A percentile compares a stretch with the other conserved stretches of the same genome.
phyloP scores from a whole-genome alignment of 1,140 invertebrate species.

The Caligus rogercresseyi region DNA sequence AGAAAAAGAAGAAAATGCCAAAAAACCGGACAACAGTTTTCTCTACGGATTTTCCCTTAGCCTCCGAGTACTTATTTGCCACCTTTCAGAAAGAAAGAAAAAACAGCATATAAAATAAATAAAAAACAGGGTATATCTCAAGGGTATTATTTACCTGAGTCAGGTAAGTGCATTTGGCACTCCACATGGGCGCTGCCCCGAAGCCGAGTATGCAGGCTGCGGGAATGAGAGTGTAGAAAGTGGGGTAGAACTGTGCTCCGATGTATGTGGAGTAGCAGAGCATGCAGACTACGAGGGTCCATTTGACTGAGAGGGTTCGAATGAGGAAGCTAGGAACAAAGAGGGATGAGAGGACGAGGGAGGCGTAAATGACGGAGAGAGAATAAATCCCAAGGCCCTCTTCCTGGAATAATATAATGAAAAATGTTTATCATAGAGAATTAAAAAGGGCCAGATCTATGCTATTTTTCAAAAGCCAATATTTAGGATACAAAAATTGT shows the following conservation, averaged over 20 bases:
- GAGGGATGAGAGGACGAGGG: constrained; percentile 72
- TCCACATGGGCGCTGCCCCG: constrained; percentile 88
- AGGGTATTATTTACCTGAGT: constrained; percentile 41
- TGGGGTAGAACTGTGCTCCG: constrained; percentile 72
- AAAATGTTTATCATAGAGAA: not conserved
- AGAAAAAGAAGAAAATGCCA: constrained; percentile 92
- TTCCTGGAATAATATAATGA: constrained; percentile 16
- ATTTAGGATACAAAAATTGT: not conserved
- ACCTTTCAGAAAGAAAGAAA: constrained; percentile 23
- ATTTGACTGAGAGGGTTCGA: constrained; percentile 75
- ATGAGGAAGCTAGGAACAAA: constrained; percentile 78
- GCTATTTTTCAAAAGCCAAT: not conserved
- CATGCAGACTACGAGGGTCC: constrained; percentile 79
- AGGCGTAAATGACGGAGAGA: constrained; percentile 65
- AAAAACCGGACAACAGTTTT: constrained; percentile 86
- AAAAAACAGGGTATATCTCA: not conserved
- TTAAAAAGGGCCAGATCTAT: not conserved
- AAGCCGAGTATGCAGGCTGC: constrained; percentile 69
- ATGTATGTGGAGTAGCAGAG: constrained; percentile 84
- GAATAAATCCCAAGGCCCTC: constrained; percentile 66
- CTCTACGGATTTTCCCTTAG: constrained; percentile 66
- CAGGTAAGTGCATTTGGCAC: constrained; percentile 83
- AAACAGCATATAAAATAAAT: constrained; percentile 6
- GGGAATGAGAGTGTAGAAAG: constrained; percentile 75
- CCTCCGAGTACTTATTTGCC: constrained; percentile 45